Conservation (phyloP, 1,140 invertebrate species). For the fruit fly (Drosophila melanogaster) region DNA sequence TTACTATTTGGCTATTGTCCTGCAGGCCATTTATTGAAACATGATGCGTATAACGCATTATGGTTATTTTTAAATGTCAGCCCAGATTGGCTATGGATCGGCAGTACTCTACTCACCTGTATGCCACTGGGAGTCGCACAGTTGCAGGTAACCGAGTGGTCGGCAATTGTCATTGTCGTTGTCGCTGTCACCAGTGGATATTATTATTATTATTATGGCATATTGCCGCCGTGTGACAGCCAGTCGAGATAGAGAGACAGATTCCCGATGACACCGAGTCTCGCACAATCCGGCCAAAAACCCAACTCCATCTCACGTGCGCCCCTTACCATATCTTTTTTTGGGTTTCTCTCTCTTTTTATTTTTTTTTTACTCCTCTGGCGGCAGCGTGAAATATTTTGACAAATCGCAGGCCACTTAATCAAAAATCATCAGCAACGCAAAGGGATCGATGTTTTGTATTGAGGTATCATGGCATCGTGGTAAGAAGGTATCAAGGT, state of each 20-base stretch:
- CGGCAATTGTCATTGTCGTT: conserved; percentile 53
- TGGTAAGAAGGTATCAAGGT: no score
- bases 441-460: conserved; percentile 81
- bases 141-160: conserved; percentile 78
- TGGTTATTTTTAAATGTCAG: conserved; percentile 76
- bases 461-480: conserved; percentile 59
- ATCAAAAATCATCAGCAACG: conserved; percentile 83
- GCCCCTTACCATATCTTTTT: conserved; percentile 4
- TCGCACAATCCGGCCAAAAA: conserved; percentile 22
- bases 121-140: conserved; percentile 62
- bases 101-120: conserved; percentile 30
- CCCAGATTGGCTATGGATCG: conserved; percentile 32
- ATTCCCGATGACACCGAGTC: conserved; percentile 58
- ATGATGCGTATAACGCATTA: conserved; percentile 61
- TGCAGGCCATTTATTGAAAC: conserved; percentile 72
- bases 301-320: conserved; percentile 55
- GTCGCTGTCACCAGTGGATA: conserved; percentile 15
- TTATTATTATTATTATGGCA: conserved; percentile 2
- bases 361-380: conserved; percentile 18
- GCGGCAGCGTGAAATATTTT: conserved; percentile 80
- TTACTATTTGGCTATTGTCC: conserved; percentile 71
- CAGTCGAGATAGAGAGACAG: conserved; percentile 48
- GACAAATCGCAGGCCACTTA: conserved; percentile 83
- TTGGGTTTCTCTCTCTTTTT: neutral
- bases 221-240: conserved; percentile 33